Base-by-base conservation (phyloP, 2,113 vertebrate genomes). In the Conger conger region DNA sequence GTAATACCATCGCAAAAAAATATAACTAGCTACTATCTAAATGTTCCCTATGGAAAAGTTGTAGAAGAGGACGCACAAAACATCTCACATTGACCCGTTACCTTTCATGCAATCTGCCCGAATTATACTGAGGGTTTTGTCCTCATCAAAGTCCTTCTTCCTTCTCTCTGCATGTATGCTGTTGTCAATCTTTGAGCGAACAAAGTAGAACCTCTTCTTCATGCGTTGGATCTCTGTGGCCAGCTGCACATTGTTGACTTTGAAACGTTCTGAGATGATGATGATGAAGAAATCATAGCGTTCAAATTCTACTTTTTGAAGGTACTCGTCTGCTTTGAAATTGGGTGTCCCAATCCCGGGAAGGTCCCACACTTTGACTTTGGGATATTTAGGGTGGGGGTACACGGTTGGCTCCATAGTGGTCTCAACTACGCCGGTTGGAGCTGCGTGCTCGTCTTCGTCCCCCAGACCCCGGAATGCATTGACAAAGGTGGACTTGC, bases 401-500 rank as follows among this genome's bases (percentile, higher is more conserved):
- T 95, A 96, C 38, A 83, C 60, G 0, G 87, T 89, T 4, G 92
- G 90, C 0, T 87, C 85, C 82, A 54, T 81, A 0, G 94, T 96
- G 88, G 94, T 95, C 80, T 95, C 94, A 40, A 93, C 89, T 0
- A 92, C 89, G 1, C 94, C 94, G 0, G 95, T 95, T 73, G 87
- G 81, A 17, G 95, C 95, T 11, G 94, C 91, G 0, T 82, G 89
- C 0, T 89, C 88, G 8, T 57, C 54, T 20, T 95, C 92, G 13
- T 94, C 92, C 0, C 89, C 88, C 76, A 95, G 80, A 53, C 93
- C 94, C 0, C 93, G 91, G 18, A 96, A 88, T 63, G 92, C 92
- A 8, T 96, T 96, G 86, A 95, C 91, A 86, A 95, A 94, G 2
- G 95, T 93, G 16, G 95, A 95, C 83, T 96, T 95, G 76, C 95